These are phyloP conservation scores for Dendroctonus ponderosae DNA, from an alignment of 1,140 invertebrate species.

Conservation along the genomic window DNA sequence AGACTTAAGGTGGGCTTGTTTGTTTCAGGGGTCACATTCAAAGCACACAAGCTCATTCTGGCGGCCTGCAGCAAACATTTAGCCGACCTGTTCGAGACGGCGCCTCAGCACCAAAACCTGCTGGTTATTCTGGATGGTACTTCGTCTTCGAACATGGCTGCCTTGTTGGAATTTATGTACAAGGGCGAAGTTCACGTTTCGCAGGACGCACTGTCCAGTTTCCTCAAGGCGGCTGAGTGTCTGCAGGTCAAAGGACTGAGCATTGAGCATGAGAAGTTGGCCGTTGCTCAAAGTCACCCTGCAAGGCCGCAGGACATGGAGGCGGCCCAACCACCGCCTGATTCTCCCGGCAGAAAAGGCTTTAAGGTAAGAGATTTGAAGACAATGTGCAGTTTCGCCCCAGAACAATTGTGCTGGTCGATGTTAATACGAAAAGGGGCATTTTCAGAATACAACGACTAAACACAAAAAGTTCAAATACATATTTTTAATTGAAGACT, in stretches of 20 bases:
- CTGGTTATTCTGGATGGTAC: constrained; percentile 87
- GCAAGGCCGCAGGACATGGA: constrained; percentile 34
- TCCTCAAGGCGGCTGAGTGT: constrained; percentile 86
- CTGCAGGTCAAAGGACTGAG: constrained; percentile 80
- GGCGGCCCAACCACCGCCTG: constrained; percentile 15
- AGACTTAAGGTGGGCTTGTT: too few species aligned
- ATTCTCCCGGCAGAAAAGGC: constrained; percentile 40
- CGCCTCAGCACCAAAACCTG: constrained; percentile 76
- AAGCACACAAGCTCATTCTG: constrained; percentile 82
- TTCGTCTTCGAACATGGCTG: constrained; percentile 82
- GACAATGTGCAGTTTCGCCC: too few species aligned
- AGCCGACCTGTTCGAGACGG: constrained; percentile 86
- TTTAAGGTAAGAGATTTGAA: constrained; percentile 33
- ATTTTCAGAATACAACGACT: too few species aligned
- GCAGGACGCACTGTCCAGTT: constrained; percentile 83
- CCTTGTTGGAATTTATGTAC: constrained; percentile 90
- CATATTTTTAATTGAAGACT: too few species aligned
- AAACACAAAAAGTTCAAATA: background rate
- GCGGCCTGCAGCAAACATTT: constrained; percentile 93
- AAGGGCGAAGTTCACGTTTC: constrained; percentile 89
- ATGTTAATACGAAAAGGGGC: too few species aligned
- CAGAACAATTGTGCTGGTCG: too few species aligned
- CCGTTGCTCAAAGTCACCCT: constrained; percentile 64
- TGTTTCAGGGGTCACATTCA: constrained; percentile 80
- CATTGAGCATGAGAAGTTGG: constrained; percentile 73